phyloP scores from a whole-genome alignment of 2,888 invertebrate genomes.

The Imbricaverruca yamaguchii region DNA sequence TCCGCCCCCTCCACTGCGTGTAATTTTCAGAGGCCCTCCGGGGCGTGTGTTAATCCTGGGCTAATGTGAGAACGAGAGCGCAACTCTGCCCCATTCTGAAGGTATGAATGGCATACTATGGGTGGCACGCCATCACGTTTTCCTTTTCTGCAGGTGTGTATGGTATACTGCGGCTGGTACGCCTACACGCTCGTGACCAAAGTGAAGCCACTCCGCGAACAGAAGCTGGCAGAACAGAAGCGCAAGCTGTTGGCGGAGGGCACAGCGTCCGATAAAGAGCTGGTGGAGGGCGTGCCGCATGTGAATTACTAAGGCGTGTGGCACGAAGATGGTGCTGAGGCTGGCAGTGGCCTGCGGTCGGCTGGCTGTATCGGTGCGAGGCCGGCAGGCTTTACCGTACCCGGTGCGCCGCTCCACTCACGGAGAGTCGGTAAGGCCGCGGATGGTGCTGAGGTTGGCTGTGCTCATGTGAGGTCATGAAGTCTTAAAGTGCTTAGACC shows the following conservation, averaged over 20 bases:
- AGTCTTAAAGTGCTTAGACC: too few species aligned
- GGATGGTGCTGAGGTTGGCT: too few species aligned
- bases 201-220: neutral
- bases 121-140: too few species aligned
- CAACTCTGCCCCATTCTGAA: too few species aligned
- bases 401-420: neutral
- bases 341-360: neutral
- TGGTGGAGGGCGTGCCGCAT: neutral
- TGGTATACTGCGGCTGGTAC: constrained; percentile 18
- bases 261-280: neutral
- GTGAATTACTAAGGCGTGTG: neutral
- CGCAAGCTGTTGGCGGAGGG: neutral
- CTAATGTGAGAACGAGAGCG: too few species aligned
- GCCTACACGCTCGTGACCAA: constrained; percentile 9
- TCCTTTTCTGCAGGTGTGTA: neutral
- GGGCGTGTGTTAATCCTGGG: too few species aligned
- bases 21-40: too few species aligned
- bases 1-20: too few species aligned
- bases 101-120: too few species aligned
- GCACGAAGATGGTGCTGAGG: neutral
- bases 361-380: neutral
- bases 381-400: neutral
- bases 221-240: neutral
- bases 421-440: constrained; percentile 20
- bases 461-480: too few species aligned